Conservation (phyloP, 2,888 invertebrate species). For the Pristionchus japonicus region DNA sequence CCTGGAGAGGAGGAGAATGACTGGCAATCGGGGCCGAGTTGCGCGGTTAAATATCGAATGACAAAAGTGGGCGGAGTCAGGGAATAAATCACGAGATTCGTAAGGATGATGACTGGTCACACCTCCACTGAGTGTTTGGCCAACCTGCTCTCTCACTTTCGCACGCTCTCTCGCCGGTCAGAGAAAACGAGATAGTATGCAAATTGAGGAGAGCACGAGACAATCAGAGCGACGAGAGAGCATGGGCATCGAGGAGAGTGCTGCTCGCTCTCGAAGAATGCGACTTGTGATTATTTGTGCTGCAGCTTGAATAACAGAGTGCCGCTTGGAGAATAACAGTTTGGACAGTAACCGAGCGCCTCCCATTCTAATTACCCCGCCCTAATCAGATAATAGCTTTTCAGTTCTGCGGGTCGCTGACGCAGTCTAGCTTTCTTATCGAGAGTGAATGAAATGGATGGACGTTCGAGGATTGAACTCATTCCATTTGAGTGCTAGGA, state of each 20-base stretch:
- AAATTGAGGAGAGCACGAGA: neutral
- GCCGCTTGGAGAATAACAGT: neutral
- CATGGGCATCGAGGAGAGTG: neutral
- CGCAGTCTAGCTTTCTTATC: neutral
- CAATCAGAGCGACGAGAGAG: neutral
- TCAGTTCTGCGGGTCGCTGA: neutral
- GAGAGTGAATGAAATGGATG: too few species aligned
- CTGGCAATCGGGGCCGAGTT: neutral
- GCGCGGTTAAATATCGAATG: neutral
- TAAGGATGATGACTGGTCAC: neutral
- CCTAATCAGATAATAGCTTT: neutral
- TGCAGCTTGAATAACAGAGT: neutral
- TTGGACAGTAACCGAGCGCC: neutral
- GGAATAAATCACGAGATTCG: constrained; percentile 22
- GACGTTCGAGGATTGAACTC: too few species aligned
- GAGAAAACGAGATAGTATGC: neutral
- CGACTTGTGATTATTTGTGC: neutral
- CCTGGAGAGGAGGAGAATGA: neutral
- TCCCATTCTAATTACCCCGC: neutral
- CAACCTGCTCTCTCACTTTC: neutral
- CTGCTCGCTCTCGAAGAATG: neutral
- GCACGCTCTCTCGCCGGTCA: neutral
- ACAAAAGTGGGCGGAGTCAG: constrained; percentile 1
- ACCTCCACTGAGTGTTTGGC: neutral
- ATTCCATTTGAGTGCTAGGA: neutral